Conservation (phyloP, 2,888 invertebrate genomes). For the Arge pagana region DNA sequence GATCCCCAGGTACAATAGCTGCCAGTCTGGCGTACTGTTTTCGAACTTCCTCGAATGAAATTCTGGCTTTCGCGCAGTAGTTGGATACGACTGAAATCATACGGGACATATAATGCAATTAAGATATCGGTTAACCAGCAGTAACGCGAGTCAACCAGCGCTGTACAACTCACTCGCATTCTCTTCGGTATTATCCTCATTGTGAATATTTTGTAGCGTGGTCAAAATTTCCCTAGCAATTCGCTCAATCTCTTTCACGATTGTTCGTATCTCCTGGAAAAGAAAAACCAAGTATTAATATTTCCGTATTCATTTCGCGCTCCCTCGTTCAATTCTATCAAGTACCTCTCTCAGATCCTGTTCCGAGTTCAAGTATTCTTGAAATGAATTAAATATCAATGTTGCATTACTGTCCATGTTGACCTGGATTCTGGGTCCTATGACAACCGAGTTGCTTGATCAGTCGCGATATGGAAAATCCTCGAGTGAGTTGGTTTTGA, state of each 20-base stretch:
- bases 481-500: too few relatives aligned
- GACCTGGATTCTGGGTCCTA: too few relatives aligned
- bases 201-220: slow-evolving; percentile 81
- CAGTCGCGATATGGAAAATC: too few relatives aligned
- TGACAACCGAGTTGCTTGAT: too few relatives aligned
- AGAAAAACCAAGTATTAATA: slow-evolving; percentile 25
- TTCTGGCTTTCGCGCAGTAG: slow-evolving; percentile 69
- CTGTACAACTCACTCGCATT: slow-evolving; percentile 63
- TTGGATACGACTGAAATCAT: slow-evolving; percentile 61
- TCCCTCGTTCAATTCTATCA: not conserved
- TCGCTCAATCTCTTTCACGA: slow-evolving; percentile 79
- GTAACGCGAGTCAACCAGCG: not conserved
- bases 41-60: slow-evolving; percentile 69
- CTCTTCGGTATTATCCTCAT: slow-evolving; percentile 66
- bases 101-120: slow-evolving; percentile 24
- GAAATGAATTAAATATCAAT: slow-evolving; percentile 75
- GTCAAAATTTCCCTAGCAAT: slow-evolving; percentile 78
- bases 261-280: slow-evolving; percentile 68
- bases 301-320: not conserved
- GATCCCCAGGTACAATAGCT: slow-evolving; percentile 71
- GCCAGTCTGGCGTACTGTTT: slow-evolving; percentile 69
- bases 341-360: slow-evolving; percentile 80
- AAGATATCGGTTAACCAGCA: too few relatives aligned
- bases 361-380: slow-evolving; percentile 76
- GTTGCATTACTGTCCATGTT: slow-evolving; percentile 61